phyloP scores from a whole-genome alignment of 2,113 vertebrate genomes.

The Peromyscus leucopus region DNA sequence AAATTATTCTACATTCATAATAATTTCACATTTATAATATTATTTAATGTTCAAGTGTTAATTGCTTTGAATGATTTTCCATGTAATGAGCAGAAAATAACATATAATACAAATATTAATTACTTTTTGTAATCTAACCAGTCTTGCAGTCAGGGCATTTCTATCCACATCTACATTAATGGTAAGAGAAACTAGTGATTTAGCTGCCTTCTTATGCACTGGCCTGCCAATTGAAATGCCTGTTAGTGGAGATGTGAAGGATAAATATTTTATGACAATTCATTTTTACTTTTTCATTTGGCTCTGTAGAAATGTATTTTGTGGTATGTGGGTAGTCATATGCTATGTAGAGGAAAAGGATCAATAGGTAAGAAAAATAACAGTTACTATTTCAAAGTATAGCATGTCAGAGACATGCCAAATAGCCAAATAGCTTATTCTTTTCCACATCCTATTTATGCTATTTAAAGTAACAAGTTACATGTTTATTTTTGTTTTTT shows the following conservation, averaged over 20 bases:
- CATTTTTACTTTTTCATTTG: conserved; percentile 32
- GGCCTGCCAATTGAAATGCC: not conserved
- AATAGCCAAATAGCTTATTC: not conserved
- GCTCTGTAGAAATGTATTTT: not conserved
- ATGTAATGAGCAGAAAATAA: not conserved
- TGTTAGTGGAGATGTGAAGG: not conserved
- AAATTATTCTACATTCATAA: not conserved
- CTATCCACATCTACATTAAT: not conserved
- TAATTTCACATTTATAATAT: not conserved
- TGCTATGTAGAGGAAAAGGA: not conserved
- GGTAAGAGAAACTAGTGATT: not conserved
- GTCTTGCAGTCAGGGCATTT: conserved; percentile 2
- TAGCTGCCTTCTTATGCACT: not conserved
- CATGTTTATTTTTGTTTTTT: not conserved
- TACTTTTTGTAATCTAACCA: not conserved
- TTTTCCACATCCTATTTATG: conserved; percentile 2
- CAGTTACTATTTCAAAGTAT: not conserved
- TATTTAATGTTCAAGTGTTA: not conserved
- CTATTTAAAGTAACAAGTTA: not conserved
- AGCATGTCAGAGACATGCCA: not conserved
- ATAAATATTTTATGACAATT: not conserved
- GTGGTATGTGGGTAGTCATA: not conserved
- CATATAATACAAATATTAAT: not conserved
- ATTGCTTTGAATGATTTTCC: not conserved
- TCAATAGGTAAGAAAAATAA: conserved; percentile 26